A percentile compares a stretch with the other conserved stretches of the same genome.
These are phyloP conservation scores for Barnardius zonarius DNA, from an alignment of 2,113 vertebrate species.

Conservation along the genomic window DNA sequence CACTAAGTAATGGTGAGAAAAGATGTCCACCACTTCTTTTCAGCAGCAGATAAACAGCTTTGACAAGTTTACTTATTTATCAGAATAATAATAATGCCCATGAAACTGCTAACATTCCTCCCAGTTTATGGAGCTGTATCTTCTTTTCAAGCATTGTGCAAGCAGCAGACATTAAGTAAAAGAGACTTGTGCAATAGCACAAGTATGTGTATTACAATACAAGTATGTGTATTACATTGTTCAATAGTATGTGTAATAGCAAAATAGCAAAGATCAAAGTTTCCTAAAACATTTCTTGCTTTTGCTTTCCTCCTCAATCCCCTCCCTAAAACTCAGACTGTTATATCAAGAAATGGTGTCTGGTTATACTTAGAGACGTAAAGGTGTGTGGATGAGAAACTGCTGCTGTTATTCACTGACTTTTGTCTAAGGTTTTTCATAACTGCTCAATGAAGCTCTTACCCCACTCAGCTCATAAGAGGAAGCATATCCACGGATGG, in stretches of 20 bases:
- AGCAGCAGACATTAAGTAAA: background rate
- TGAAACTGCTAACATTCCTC: background rate
- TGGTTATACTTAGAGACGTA: background rate
- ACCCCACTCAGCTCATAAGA: slow-evolving; percentile 5
- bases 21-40: background rate
- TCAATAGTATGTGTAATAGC: background rate
- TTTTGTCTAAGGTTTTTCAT: background rate
- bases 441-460: background rate
- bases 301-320: fast-evolving
- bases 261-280: background rate
- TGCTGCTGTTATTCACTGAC: background rate
- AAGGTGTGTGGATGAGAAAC: background rate
- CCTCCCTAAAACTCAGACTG: background rate
- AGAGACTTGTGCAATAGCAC: background rate
- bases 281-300: background rate
- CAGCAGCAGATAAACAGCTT: background rate
- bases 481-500: background rate
- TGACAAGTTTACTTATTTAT: background rate
- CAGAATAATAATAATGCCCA: background rate
- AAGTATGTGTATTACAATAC: background rate
- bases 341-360: background rate
- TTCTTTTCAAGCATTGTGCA: background rate
- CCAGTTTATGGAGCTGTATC: background rate
- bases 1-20: background rate
- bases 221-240: background rate